Evolutionary conservation across 2,113 vertebrate genomes (phyloP).

Genomic region (Amblyopsis rosae): DNA sequence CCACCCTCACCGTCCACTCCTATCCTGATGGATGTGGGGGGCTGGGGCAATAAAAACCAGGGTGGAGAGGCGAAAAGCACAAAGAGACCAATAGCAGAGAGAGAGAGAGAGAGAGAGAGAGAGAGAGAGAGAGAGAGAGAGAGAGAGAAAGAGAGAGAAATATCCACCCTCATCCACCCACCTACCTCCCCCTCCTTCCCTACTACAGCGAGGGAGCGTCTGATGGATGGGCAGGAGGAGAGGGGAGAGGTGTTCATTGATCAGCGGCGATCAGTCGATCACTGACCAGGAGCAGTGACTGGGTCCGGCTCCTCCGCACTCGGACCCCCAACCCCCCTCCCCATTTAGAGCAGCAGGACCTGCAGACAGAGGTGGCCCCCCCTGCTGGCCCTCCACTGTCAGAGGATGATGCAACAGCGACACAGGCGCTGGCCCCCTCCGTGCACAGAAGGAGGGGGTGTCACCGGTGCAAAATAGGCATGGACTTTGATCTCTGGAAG

Average conservation of each 20-base stretch:
- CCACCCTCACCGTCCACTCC: conserved; percentile 12
- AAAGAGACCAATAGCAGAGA: conserved; percentile 18
- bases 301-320: conserved; percentile 57
- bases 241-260: conserved; percentile 58
- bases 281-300: conserved; percentile 66
- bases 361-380: conserved; percentile 76
- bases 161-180: conserved; percentile 20
- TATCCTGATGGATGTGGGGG: conserved; percentile 23
- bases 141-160: conserved; percentile 38
- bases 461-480: conserved; percentile 91
- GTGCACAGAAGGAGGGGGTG: conserved; percentile 87
- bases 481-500: conserved; percentile 92
- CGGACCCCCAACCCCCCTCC: conserved; percentile 1
- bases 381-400: conserved; percentile 75
- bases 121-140: conserved; percentile 13
- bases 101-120: conserved; percentile 20
- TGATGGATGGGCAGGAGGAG: conserved; percentile 44
- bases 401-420: conserved; percentile 91
- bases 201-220: conserved; percentile 9
- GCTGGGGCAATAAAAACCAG: conserved; percentile 21
- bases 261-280: conserved; percentile 56
- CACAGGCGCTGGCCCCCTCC: conserved; percentile 87
- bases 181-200: conserved; percentile 16
- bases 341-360: conserved; percentile 75
- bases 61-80: conserved; percentile 27